phyloP scores from a whole-genome alignment of 2,888 invertebrate species.

The Beris morrisii region DNA sequence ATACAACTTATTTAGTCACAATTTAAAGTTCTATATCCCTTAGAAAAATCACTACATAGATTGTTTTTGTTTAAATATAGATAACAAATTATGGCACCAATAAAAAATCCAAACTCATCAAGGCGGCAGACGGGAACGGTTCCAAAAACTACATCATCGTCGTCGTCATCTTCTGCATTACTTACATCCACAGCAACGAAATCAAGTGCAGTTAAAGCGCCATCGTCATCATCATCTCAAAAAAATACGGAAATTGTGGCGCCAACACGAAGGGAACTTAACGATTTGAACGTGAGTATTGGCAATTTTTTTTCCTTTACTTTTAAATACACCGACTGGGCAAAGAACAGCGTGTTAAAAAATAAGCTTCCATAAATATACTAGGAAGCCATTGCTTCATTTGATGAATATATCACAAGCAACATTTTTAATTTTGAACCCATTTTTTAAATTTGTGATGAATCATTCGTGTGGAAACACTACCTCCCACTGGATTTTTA shows the following conservation, averaged over 20 bases:
- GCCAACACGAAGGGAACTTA: slow-evolving; percentile 63
- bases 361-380: too few species aligned
- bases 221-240: slow-evolving; percentile 37
- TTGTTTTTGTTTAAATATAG: too few species aligned
- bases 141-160: slow-evolving; percentile 63
- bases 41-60: too few species aligned
- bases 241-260: slow-evolving; percentile 61
- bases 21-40: too few species aligned
- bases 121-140: slow-evolving; percentile 65
- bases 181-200: background rate
- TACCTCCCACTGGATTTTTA: too few species aligned
- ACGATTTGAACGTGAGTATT: slow-evolving; percentile 55
- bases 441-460: too few species aligned
- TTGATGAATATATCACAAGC: too few species aligned
- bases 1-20: too few species aligned
- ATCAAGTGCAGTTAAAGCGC: slow-evolving; percentile 9
- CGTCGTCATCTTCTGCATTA: slow-evolving; percentile 30
- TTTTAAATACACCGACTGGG: background rate
- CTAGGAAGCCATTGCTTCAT: too few species aligned
- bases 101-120: slow-evolving; percentile 23
- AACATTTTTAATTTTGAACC: too few species aligned
- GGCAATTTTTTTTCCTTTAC: background rate
- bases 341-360: background rate
- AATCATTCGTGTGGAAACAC: too few species aligned
- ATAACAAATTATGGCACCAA: slow-evolving; percentile 14